Percentiles rank a stretch among this genome's conserved stretches.
These are phyloP conservation scores for Watsonalla cultraria DNA, from an alignment of 2,888 invertebrate genomes.

Conservation along the genomic window DNA sequence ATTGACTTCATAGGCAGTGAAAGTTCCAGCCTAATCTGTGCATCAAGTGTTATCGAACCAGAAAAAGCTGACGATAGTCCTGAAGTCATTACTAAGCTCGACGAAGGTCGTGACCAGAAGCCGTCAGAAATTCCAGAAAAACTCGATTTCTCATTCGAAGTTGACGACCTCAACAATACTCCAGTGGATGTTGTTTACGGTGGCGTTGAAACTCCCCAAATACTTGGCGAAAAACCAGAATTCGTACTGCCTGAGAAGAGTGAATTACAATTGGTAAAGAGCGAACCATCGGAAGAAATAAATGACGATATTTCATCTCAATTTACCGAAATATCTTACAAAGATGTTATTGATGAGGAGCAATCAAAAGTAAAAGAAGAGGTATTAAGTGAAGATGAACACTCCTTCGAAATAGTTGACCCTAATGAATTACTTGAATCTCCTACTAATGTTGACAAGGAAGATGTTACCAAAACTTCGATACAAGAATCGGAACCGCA, in stretches of 20 bases:
- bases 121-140: slow-evolving; percentile 7
- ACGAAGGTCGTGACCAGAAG: slow-evolving; percentile 1
- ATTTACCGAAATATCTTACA: slow-evolving; percentile 1
- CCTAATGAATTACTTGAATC: slow-evolving; percentile 13
- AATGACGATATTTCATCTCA: not conserved
- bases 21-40: slow-evolving; percentile 1
- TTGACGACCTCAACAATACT: slow-evolving; percentile 42
- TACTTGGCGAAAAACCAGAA: slow-evolving; percentile 6
- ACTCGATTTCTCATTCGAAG: slow-evolving; percentile 38
- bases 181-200: slow-evolving; percentile 38
- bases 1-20: slow-evolving; percentile 19
- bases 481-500: not conserved
- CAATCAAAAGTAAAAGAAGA: slow-evolving; percentile 1
- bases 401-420: slow-evolving; percentile 17
- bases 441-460: not conserved
- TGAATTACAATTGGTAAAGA: not conserved
- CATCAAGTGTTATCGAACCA: not conserved
- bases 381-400: slow-evolving; percentile 7
- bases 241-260: not conserved
- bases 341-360: slow-evolving; percentile 1
- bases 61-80: not conserved
- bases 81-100: slow-evolving; percentile 8
- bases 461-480: not conserved
- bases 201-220: slow-evolving; percentile 18
- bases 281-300: not conserved